Evolutionary conservation across 2,113 vertebrate genomes (phyloP), one percentile per base, ranked within the genome.

Genomic region (Scytalopus superciliaris): DNA sequence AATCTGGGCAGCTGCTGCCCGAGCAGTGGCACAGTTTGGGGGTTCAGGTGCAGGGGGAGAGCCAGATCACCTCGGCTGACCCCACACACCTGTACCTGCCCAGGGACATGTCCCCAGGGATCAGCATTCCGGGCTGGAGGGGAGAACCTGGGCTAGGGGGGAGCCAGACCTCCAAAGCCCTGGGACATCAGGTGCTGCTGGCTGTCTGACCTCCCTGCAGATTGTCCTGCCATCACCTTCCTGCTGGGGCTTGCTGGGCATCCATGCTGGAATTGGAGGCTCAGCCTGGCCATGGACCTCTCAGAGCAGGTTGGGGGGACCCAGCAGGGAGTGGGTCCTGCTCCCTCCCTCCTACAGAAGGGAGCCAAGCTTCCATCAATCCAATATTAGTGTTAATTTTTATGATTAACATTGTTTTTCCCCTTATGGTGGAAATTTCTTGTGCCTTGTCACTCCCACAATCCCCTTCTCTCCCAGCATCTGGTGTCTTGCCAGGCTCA

Each of bases 401-500:
- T 87, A 66, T 90, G 78, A 90, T 95, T 60, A 95, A 83, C 70
- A 11, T 85, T 91, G 90, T 79, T 94, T 96, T 94, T 85, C 67
- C 49, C 92, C 88, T 90, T 87, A 93, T 85, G 92, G 85, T 91
- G 90, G 88, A 94, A 90, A 92, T 96, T 96, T 97, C 95, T 90
- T 93, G 70, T 80, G 89, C 91, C 90, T 96, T 95, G 92, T 93
- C 88, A 95, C 90, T 96, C 96, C 96, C 95, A 97, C 95, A 96
- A 85, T 96, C 83, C 94, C 40, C 59, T 94, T 93, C 89, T 86
- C 72, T 92, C 76, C 75, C 67, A 49, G 86, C 14, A 16, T 40
- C 95, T 96, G 84, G 90, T 96, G 60, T 67, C 86, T 93, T 94
- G 95, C 95, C 96, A 96, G 90, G n/a, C 83, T 77, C 86, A 59